Conservation (phyloP, 2,888 invertebrate genomes). For the Agrypnus murinus region DNA sequence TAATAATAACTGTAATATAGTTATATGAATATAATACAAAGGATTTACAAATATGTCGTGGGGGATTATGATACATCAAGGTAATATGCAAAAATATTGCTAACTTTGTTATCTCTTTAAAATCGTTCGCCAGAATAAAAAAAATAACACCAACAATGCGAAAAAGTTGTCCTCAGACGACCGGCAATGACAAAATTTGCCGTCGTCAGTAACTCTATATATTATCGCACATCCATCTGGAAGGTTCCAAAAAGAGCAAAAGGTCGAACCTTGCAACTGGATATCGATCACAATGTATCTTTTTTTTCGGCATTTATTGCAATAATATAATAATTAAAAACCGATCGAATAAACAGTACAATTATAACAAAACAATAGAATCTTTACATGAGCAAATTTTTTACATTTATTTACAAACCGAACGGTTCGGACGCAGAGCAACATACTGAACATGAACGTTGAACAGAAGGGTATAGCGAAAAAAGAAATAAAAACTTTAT, state of each 20-base stretch:
- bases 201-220: neutral
- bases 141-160: conserved; percentile 66
- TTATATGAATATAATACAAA: conserved; percentile 73
- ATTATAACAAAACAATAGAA: conserved; percentile 69
- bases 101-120: conserved; percentile 68
- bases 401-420: conserved; percentile 69
- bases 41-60: conserved; percentile 68
- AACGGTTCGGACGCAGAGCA: conserved; percentile 56
- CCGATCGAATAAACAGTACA: conserved; percentile 65
- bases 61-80: conserved; percentile 69
- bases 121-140: conserved; percentile 68
- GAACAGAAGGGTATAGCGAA: conserved; percentile 54
- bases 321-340: conserved; percentile 52
- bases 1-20: conserved; percentile 75
- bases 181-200: neutral
- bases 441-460: conserved; percentile 42
- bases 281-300: conserved; percentile 26
- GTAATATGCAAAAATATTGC: conserved; percentile 74
- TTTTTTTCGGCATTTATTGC: conserved; percentile 48
- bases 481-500: conserved; percentile 54
- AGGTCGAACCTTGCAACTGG: conserved; percentile 33
- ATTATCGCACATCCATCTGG: conserved; percentile 38
- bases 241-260: conserved; percentile 34
- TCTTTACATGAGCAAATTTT: conserved; percentile 72
- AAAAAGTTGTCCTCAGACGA: conserved; percentile 58